These are phyloP conservation scores for Hemaris fuciformis DNA, from an alignment of 2,888 invertebrate species.

Conservation along the genomic window DNA sequence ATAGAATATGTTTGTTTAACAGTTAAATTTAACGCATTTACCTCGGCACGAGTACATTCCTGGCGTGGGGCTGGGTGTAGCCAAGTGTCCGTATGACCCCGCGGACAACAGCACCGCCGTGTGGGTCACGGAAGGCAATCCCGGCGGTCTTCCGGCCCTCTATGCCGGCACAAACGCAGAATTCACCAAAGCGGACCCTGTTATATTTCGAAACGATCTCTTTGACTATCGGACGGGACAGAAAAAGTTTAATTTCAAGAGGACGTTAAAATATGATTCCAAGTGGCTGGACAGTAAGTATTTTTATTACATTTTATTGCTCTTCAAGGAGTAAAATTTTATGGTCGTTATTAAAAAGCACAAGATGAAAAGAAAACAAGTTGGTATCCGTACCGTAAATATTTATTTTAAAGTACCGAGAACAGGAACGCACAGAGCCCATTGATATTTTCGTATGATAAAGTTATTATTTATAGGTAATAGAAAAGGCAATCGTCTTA, in stretches of 20 bases:
- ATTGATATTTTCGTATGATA: not conserved
- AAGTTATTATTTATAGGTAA: not conserved
- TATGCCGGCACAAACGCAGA: constrained; percentile 89
- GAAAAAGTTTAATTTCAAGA: constrained; percentile 83
- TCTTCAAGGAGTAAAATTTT: not conserved
- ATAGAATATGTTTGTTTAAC: constrained; percentile 22
- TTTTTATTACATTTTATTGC: constrained; percentile 3
- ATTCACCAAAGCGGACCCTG: constrained; percentile 86
- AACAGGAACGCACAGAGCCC: not conserved
- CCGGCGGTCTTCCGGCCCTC: constrained; percentile 83
- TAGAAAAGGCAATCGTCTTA: not conserved
- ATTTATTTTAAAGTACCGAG: not conserved
- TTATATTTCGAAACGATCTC: constrained; percentile 86
- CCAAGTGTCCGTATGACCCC: constrained; percentile 88
- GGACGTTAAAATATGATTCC: constrained; percentile 86
- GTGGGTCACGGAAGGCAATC: constrained; percentile 86
- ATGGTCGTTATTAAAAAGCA: not conserved
- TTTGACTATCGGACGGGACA: constrained; percentile 82
- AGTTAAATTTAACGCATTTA: constrained; percentile 81
- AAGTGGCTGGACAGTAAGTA: constrained; percentile 88
- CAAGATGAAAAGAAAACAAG: not conserved
- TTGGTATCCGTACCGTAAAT: not conserved
- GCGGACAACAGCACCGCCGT: constrained; percentile 88
- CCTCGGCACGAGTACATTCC: constrained; percentile 83
- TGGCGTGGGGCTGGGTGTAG: constrained; percentile 85